A percentile compares a stretch with the other conserved stretches of the same genome.
Conservation (phyloP, 2,888 invertebrate species). For the Labia minor region DNA sequence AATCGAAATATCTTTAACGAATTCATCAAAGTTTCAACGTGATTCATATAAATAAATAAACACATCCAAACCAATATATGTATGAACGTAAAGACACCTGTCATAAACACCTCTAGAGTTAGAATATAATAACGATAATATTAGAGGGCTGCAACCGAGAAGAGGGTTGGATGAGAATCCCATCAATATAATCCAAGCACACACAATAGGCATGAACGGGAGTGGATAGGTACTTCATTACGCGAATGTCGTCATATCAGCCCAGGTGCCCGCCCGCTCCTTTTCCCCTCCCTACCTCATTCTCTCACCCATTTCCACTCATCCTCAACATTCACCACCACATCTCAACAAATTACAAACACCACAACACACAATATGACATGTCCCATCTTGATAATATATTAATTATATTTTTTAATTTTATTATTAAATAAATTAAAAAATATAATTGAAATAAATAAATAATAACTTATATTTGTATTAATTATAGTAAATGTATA, state of each 20-base stretch:
- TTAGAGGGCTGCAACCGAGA: not conserved
- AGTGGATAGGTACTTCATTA: constrained; percentile 1
- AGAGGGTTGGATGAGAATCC: not conserved
- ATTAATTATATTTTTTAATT: too few species aligned
- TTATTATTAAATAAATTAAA: too few species aligned
- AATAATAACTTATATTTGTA: too few species aligned
- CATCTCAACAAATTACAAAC: too few species aligned
- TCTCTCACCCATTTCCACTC: too few species aligned
- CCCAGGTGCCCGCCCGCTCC: not conserved
- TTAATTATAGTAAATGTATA: too few species aligned
- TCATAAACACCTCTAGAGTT: not conserved
- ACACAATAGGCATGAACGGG: not conserved
- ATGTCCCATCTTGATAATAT: too few species aligned
- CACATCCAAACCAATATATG: not conserved
- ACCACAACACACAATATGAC: too few species aligned
- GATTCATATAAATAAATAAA: not conserved
- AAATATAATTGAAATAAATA: too few species aligned
- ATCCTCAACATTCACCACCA: too few species aligned
- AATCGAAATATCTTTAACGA: too few species aligned
- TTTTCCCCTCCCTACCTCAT: not conserved
- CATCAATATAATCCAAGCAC: constrained; percentile 1
- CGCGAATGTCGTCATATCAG: not conserved
- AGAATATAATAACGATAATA: constrained; percentile 5
- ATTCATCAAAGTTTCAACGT: too few species aligned
- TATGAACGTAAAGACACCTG: not conserved